A percentile compares a stretch with the other conserved stretches of the same genome.
Conservation (phyloP, 2,888 invertebrate genomes). For the Pandemis cinnamomeana region DNA sequence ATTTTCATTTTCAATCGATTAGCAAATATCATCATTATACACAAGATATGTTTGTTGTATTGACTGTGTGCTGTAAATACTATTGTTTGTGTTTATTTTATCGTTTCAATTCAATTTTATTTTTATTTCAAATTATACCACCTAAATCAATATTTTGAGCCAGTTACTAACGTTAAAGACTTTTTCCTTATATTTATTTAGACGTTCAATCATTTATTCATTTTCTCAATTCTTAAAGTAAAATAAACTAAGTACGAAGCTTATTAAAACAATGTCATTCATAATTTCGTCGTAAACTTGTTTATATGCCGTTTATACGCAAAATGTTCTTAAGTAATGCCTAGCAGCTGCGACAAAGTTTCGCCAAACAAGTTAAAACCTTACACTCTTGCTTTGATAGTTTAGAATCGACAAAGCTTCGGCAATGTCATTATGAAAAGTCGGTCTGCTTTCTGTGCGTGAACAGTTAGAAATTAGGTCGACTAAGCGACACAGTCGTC, state of each 20-base stretch:
- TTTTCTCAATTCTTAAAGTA: not conserved
- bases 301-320: conserved; percentile 10
- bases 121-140: no score
- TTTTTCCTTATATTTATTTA: no score
- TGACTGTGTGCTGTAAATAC: no score
- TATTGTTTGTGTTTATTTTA: no score
- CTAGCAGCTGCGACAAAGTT: conserved; percentile 21
- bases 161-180: no score
- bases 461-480: conserved; percentile 12
- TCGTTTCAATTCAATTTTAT: no score
- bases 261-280: not conserved
- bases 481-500: not conserved
- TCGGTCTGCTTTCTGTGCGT: conserved; percentile 6
- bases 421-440: not conserved
- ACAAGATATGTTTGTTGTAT: no score
- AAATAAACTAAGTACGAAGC: not conserved
- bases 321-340: conserved; percentile 11
- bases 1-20: no score
- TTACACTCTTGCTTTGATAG: not conserved
- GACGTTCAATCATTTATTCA: no score
- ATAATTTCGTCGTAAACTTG: conserved; percentile 1
- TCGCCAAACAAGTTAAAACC: not conserved
- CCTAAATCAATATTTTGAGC: no score
- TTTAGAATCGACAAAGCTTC: not conserved
- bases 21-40: no score